Percentiles rank a stretch among this genome's conserved stretches.
phyloP scores from a whole-genome alignment of 1,140 invertebrate species.

The Oryctes rhinoceros region DNA sequence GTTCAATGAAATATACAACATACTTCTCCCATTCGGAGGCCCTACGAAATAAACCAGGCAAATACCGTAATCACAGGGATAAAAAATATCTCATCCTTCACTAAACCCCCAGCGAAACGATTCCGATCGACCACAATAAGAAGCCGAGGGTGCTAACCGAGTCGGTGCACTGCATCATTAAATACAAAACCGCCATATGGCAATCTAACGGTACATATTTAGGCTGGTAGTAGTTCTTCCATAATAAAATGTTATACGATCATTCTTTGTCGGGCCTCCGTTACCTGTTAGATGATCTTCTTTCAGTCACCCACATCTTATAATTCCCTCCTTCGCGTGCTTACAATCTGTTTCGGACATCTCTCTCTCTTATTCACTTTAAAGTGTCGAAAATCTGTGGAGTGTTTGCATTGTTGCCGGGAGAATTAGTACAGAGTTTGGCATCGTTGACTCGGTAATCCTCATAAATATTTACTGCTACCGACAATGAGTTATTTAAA shows the following conservation, averaged over 20 bases:
- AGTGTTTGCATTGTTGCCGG: neutral
- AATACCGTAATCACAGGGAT: neutral
- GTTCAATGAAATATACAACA: too few relatives aligned
- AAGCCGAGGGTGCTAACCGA: neutral
- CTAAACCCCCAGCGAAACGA: neutral
- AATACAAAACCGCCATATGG: neutral
- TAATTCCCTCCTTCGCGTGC: neutral
- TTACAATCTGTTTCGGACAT: neutral
- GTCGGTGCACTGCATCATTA: neutral
- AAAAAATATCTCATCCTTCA: neutral
- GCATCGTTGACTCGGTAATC: neutral
- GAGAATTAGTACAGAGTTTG: neutral
- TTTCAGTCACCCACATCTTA: neutral
- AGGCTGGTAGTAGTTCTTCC: neutral
- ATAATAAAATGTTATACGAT: neutral
- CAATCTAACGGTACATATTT: neutral
- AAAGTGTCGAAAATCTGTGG: neutral
- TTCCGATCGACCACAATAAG: neutral
- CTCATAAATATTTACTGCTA: constrained; percentile 11
- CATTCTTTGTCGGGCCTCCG: neutral
- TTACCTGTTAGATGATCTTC: constrained; percentile 4
- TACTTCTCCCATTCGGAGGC: too few relatives aligned
- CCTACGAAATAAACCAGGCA: neutral
- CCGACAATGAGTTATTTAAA: neutral
- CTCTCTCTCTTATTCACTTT: neutral